A percentile compares a stretch with the other conserved stretches of the same genome.
These are phyloP conservation scores for Excalfactoria chinensis DNA, from an alignment of 2,113 vertebrate species.

Conservation along the genomic window DNA sequence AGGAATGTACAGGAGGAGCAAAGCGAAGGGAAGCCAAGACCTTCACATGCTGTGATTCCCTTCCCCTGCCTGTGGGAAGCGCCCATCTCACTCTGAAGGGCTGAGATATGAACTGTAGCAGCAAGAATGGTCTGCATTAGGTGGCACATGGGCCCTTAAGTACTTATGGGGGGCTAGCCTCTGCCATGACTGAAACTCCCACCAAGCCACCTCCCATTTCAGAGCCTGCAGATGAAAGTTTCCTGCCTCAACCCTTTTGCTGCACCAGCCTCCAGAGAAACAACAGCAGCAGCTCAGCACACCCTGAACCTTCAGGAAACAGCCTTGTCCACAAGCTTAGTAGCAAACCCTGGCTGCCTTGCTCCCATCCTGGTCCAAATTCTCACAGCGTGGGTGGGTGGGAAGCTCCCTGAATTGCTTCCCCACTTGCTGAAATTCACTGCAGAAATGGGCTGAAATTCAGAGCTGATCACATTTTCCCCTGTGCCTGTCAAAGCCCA, in stretches of 20 bases:
- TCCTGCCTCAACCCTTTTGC: background rate
- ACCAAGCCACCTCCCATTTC: background rate
- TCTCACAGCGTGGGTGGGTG: constrained; percentile 65
- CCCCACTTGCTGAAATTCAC: constrained; percentile 36
- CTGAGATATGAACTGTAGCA: background rate
- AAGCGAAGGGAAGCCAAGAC: background rate
- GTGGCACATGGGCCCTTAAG: rapidly evolving
- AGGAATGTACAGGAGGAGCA: rapidly evolving
- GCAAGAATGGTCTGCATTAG: background rate
- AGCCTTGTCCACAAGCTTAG: constrained; percentile 29
- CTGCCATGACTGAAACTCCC: background rate
- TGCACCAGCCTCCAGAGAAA: background rate
- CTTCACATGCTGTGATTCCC: background rate
- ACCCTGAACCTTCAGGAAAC: background rate
- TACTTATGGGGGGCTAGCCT: too few species aligned
- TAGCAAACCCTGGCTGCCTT: constrained; percentile 59
- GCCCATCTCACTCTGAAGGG: rapidly evolving
- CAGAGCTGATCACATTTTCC: constrained; percentile 68
- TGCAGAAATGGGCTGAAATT: constrained; percentile 60
- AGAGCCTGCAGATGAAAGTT: background rate
- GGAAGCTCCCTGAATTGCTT: constrained; percentile 67
- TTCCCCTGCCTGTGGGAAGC: background rate
- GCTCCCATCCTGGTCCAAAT: constrained; percentile 32
- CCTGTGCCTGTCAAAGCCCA: constrained; percentile 57
- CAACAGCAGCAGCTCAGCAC: background rate